phyloP scores from a whole-genome alignment of 2,797 vertebrate species.

The Bradypodion pumilum region DNA sequence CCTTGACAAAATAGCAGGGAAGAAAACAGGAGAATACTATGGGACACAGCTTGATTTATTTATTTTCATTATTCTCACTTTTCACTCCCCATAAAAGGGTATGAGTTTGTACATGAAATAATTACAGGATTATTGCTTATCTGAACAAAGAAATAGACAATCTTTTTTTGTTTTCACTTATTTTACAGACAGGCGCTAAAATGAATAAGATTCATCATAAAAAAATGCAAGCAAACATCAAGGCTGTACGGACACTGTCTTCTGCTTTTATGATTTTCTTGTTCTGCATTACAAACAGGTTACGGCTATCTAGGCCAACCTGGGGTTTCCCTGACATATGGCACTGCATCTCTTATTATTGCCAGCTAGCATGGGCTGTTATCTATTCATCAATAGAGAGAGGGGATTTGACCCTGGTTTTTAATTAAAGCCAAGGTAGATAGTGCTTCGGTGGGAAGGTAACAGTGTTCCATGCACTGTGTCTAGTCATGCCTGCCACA shows the following conservation, averaged over 20 bases:
- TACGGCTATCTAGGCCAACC: background rate
- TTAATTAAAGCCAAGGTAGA: background rate
- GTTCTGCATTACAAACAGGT: background rate
- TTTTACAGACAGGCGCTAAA: constrained; percentile 51
- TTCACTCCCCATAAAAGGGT: constrained; percentile 52
- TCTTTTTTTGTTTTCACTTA: constrained; percentile 38
- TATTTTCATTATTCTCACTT: constrained; percentile 54
- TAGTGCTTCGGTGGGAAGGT: no score
- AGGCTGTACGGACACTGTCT: constrained; percentile 46
- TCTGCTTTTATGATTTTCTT: background rate
- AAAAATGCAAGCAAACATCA: constrained; percentile 55
- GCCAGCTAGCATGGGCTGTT: no score
- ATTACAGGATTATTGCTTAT: constrained; percentile 50
- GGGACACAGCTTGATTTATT: constrained; percentile 42
- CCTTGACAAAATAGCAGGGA: background rate
- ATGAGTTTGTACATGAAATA: constrained; percentile 45
- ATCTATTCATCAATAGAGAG: no score
- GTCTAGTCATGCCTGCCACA: no score
- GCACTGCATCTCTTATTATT: no score
- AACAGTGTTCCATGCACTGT: no score
- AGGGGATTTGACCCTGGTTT: background rate
- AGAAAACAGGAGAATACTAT: background rate
- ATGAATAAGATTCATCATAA: constrained; percentile 54
- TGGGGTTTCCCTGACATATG: background rate
- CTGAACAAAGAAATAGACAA: constrained; percentile 44